phyloP scores from a whole-genome alignment of 1,140 invertebrate species.

The Homarus americanus region DNA sequence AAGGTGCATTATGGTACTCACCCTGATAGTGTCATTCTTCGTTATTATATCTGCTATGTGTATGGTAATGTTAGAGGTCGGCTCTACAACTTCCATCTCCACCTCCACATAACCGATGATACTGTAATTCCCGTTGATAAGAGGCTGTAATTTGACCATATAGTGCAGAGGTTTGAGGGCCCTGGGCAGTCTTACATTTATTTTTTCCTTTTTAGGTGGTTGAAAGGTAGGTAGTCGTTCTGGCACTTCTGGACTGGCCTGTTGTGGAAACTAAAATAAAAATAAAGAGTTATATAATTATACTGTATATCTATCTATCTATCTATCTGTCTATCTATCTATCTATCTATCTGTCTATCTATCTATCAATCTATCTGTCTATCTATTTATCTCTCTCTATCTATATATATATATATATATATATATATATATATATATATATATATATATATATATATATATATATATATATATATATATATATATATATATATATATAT shows the following conservation, averaged over 20 bases:
- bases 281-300: not conserved
- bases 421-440: slow-evolving; percentile 34
- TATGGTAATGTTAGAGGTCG: slow-evolving; percentile 60
- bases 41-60: slow-evolving; percentile 67
- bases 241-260: not conserved
- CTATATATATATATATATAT: slow-evolving; percentile 24
- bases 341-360: no score
- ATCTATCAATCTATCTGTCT: not conserved
- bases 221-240: slow-evolving; percentile 79
- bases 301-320: not conserved
- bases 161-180: slow-evolving; percentile 80
- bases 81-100: slow-evolving; percentile 50
- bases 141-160: slow-evolving; percentile 84
- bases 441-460: slow-evolving; percentile 34
- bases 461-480: slow-evolving; percentile 34
- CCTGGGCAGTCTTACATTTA: slow-evolving; percentile 73
- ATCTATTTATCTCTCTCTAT: not conserved
- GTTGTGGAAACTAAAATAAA: not conserved
- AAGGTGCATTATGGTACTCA: no score
- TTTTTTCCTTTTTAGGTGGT: slow-evolving; percentile 8
- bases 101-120: slow-evolving; percentile 81
- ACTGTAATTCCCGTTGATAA: slow-evolving; percentile 82
- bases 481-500: slow-evolving; percentile 16
- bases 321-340: no score
- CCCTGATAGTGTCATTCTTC: slow-evolving; percentile 55